Conservation (phyloP, 1,140 invertebrate species). For the Tribolium madens region DNA sequence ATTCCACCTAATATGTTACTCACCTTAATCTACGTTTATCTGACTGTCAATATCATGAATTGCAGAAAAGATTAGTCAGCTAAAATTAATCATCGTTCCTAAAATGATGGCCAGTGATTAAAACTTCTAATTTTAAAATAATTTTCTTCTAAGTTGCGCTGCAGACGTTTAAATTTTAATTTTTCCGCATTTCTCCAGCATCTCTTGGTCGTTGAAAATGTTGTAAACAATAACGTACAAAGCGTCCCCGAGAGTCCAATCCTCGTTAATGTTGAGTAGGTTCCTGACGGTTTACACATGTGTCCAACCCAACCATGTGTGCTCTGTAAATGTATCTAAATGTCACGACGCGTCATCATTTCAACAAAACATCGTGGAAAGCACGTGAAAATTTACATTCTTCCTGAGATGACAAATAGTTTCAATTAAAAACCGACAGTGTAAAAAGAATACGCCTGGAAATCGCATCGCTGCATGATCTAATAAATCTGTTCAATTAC, state of each 20-base stretch:
- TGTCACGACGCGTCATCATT: constrained; percentile 10
- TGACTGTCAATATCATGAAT: not conserved
- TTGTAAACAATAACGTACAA: not conserved
- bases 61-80: not conserved
- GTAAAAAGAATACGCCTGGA: not conserved
- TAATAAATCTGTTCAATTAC: constrained; percentile 43
- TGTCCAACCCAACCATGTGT: constrained; percentile 11
- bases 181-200: not conserved
- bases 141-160: not conserved
- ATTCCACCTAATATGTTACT: not conserved
- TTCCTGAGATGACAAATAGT: constrained; percentile 9
- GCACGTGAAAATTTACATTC: constrained; percentile 17
- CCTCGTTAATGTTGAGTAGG: constrained; percentile 7
- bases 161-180: not conserved
- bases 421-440: not conserved
- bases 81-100: not conserved
- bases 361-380: not conserved
- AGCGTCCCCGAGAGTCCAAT: constrained; percentile 7
- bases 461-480: constrained; percentile 31
- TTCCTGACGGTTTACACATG: constrained; percentile 16
- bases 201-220: not conserved
- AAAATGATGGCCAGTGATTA: not conserved
- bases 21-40: not conserved
- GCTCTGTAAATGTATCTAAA: constrained; percentile 3
- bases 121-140: not conserved